Conservation (phyloP, 2,797 vertebrate genomes). For the Betta splendens region DNA sequence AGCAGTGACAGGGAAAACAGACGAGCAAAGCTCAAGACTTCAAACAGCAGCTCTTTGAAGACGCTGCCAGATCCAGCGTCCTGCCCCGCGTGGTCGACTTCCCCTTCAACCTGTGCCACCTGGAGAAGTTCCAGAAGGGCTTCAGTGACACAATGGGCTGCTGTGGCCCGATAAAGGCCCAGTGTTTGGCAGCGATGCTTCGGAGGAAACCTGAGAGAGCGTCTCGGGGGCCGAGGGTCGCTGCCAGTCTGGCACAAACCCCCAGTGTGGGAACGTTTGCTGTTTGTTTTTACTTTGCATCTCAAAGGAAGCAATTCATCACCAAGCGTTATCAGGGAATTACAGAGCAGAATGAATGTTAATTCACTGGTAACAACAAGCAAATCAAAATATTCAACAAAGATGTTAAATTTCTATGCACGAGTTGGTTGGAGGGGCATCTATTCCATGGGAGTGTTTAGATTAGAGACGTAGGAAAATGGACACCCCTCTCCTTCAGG, state of each 20-base stretch:
- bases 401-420: too few species aligned
- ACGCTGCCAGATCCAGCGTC: slow-evolving; percentile 63
- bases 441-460: slow-evolving; percentile 41
- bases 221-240: slow-evolving; percentile 34
- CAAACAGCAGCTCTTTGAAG: slow-evolving; percentile 68
- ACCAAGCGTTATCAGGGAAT: slow-evolving; percentile 31
- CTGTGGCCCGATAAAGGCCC: slow-evolving; percentile 58
- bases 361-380: too few species aligned
- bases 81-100: slow-evolving; percentile 50
- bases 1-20: slow-evolving; percentile 56
- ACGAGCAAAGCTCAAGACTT: slow-evolving; percentile 41
- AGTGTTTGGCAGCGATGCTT: slow-evolving; percentile 44
- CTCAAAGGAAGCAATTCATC: slow-evolving; percentile 48
- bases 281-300: neutral
- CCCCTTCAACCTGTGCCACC: slow-evolving; percentile 63
- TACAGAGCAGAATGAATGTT: too few species aligned
- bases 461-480: slow-evolving; percentile 57
- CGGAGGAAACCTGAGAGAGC: slow-evolving; percentile 58
- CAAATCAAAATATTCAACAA: too few species aligned
- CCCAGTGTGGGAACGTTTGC: slow-evolving; percentile 29
- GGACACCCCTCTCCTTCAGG: slow-evolving; percentile 40
- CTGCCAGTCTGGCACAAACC: slow-evolving; percentile 52
- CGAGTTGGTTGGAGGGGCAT: slow-evolving; percentile 9
- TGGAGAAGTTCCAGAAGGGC: slow-evolving; percentile 66
- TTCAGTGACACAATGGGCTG: slow-evolving; percentile 51